phyloP scores from a whole-genome alignment of 2,797 vertebrate genomes.

The Gastrophryne carolinensis region DNA sequence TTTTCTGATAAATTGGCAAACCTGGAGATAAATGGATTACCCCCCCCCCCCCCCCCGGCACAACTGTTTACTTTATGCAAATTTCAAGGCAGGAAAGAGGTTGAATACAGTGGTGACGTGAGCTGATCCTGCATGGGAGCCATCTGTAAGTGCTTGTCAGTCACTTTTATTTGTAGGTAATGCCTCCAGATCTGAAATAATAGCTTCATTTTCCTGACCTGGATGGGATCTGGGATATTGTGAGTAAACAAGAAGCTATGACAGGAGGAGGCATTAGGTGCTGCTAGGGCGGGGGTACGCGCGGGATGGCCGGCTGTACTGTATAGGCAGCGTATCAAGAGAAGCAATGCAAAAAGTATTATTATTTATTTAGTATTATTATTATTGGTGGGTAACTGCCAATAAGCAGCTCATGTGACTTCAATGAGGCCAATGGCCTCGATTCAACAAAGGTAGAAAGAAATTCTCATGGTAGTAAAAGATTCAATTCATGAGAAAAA shows the following conservation, averaged over 20 bases:
- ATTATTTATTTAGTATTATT: no score
- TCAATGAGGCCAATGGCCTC: no score
- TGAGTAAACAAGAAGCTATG: slow-evolving; percentile 24
- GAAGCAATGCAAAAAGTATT: no score
- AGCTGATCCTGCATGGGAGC: not conserved
- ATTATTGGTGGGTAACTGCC: no score
- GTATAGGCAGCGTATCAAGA: no score
- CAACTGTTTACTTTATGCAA: slow-evolving; percentile 20
- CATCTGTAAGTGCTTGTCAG: slow-evolving; percentile 31
- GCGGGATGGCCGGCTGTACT: no score
- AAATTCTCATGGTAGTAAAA: no score
- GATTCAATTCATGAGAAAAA: no score
- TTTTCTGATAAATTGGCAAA: not conserved
- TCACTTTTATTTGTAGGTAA: slow-evolving; percentile 32
- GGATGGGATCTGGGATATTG: not conserved
- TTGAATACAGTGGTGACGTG: no score
- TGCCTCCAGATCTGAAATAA: slow-evolving; percentile 39
- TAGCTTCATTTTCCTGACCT: slow-evolving; percentile 39
- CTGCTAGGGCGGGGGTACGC: slow-evolving; percentile 1
- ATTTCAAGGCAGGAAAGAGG: not conserved
- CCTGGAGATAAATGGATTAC: slow-evolving; percentile 13
- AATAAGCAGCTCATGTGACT: no score
- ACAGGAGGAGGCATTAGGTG: slow-evolving; percentile 15
- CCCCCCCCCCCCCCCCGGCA: no score
- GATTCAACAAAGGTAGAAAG: no score